A percentile compares a stretch with the other conserved stretches of the same genome.
Evolutionary conservation across 2,888 invertebrate genomes (phyloP).

Genomic region (Chaetogeoica ovagalla): DNA sequence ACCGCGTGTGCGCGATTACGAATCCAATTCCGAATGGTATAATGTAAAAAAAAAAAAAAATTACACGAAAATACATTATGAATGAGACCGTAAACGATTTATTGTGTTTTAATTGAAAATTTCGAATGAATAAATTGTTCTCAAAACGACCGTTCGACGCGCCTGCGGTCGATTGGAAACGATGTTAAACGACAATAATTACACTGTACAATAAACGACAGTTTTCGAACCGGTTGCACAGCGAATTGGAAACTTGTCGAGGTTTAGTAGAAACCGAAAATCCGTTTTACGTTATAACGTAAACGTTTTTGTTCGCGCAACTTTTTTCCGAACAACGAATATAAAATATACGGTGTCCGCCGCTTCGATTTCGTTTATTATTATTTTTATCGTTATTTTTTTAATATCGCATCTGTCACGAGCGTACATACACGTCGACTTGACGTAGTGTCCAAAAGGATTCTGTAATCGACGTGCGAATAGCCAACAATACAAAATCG

Average conservation of each 20-base stretch:
- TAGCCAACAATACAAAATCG: not conserved
- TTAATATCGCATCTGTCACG: not conserved
- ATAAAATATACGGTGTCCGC: not conserved
- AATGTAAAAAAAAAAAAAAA: no score
- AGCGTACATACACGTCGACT: not conserved
- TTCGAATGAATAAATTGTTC: no score
- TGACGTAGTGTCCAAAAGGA: not conserved
- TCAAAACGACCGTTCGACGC: no score
- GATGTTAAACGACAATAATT: not conserved
- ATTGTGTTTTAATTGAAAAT: no score
- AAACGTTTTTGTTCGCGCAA: not conserved
- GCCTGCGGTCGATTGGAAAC: not conserved
- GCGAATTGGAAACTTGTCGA: conserved; percentile 1
- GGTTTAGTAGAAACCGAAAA: no score
- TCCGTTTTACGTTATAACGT: not conserved
- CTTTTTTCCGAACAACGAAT: not conserved
- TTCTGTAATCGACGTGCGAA: not conserved
- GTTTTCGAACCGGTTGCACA: not conserved
- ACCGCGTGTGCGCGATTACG: no score
- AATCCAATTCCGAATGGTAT: no score
- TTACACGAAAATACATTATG: no score
- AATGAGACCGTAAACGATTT: no score
- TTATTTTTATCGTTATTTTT: no score
- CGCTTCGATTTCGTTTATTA: not conserved
- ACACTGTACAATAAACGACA: not conserved